phyloP scores from a whole-genome alignment of 2,113 vertebrate species.

The Anguilla rostrata region DNA sequence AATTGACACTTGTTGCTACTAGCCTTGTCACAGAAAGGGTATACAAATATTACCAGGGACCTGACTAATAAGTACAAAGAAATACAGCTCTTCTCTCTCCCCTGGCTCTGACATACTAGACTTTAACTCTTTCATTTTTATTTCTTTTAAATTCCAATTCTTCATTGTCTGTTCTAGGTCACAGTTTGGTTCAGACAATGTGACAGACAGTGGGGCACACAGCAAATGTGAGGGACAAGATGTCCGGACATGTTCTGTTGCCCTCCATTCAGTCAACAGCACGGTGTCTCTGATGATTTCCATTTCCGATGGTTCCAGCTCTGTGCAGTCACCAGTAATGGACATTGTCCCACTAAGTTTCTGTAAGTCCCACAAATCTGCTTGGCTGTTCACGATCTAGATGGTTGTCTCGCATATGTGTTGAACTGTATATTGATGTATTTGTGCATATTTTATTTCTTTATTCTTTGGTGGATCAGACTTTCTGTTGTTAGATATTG shows the following conservation, averaged over 20 bases:
- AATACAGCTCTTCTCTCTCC: not conserved
- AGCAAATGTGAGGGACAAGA: slow-evolving; percentile 41
- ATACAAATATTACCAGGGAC: not conserved
- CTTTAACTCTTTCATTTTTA: not conserved
- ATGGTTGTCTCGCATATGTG: not conserved
- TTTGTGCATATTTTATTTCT: not conserved
- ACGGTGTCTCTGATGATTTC: slow-evolving; percentile 66
- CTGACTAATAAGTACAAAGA: not conserved
- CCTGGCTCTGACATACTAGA: not conserved
- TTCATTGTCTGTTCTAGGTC: slow-evolving; percentile 47
- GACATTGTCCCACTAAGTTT: slow-evolving; percentile 54
- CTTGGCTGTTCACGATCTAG: not conserved
- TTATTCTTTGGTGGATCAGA: not conserved
- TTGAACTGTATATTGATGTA: not conserved
- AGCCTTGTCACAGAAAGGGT: not conserved
- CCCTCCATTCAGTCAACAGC: slow-evolving; percentile 41
- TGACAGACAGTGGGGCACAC: slow-evolving; percentile 43
- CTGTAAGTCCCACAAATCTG: slow-evolving; percentile 56
- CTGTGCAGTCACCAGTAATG: slow-evolving; percentile 63
- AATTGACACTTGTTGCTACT: not conserved
- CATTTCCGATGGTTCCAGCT: slow-evolving; percentile 29
- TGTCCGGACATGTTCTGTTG: slow-evolving; percentile 65
- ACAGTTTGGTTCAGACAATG: slow-evolving; percentile 20
- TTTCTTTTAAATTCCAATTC: slow-evolving; percentile 31
- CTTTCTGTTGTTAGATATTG: not conserved